Percentiles rank a stretch among this genome's conserved stretches.
These are phyloP conservation scores for Hydrocynus forskahlii DNA, from an alignment of 2,797 vertebrate species.

Conservation along the genomic window DNA sequence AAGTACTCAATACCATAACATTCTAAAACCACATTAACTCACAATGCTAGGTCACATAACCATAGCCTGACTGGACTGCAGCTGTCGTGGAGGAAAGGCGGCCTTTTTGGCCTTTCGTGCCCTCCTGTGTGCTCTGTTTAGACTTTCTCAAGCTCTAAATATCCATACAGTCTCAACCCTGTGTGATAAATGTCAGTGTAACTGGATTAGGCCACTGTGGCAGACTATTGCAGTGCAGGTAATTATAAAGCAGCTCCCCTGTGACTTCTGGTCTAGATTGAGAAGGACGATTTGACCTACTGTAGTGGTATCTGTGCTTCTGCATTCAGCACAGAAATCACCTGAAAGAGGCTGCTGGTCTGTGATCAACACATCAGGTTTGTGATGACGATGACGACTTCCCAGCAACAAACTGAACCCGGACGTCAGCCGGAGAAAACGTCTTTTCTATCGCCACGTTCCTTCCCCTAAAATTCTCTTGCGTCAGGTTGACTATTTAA, in stretches of 20 bases:
- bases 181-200: slow-evolving; percentile 7
- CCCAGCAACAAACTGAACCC: background rate
- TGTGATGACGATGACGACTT: background rate
- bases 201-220: slow-evolving; percentile 37
- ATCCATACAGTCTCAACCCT: background rate
- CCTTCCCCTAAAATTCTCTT: background rate
- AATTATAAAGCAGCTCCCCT: slow-evolving; percentile 37
- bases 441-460: background rate
- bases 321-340: slow-evolving; percentile 33
- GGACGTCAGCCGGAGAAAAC: background rate
- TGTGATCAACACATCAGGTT: no score
- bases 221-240: slow-evolving; percentile 18
- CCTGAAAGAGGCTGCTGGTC: background rate
- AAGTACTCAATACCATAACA: no score
- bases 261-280: slow-evolving; percentile 43
- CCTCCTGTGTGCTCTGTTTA: background rate
- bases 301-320: slow-evolving; percentile 20
- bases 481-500: background rate
- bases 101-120: no score
- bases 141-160: background rate
- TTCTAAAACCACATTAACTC: no score
- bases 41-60: no score
- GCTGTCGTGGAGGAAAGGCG: no score
- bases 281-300: slow-evolving; percentile 39
- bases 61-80: no score